These are phyloP conservation scores for Marmota monax DNA, from an alignment of 2,113 vertebrate species.

Conservation along the genomic window DNA sequence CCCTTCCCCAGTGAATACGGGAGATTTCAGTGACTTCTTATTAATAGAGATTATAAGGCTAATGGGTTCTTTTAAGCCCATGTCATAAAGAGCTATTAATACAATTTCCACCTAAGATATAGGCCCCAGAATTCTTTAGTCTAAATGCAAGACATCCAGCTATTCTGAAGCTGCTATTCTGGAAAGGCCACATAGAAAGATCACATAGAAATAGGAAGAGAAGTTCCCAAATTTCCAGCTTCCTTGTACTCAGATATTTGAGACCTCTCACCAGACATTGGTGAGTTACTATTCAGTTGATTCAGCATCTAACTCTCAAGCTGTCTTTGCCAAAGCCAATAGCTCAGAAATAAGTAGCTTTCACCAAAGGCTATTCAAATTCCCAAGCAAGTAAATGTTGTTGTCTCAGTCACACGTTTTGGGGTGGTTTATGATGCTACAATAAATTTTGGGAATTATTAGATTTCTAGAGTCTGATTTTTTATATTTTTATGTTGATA, in stretches of 20 bases:
- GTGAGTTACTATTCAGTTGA: neutral
- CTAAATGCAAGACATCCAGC: neutral
- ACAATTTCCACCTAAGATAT: neutral
- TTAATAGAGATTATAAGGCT: neutral
- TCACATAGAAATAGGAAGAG: neutral
- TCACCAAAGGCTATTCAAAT: neutral
- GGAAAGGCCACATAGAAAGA: neutral
- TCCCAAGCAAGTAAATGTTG: neutral
- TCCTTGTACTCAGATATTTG: neutral
- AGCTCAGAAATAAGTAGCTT: neutral
- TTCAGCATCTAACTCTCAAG: neutral
- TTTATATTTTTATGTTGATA: neutral
- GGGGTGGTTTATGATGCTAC: fast-evolving
- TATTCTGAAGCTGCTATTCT: neutral
- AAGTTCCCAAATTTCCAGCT: neutral
- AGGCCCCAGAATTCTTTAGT: neutral
- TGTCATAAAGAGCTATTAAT: neutral
- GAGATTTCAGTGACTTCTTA: neutral
- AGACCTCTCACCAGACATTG: neutral
- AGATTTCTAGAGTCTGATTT: neutral
- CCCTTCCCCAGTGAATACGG: neutral
- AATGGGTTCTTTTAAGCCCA: neutral
- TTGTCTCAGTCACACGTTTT: neutral
- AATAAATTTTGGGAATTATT: neutral
- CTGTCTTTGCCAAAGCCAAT: fast-evolving